Base-by-base conservation (phyloP, 2,888 invertebrate species). In the Caenorhabditis drosophilae region DNA sequence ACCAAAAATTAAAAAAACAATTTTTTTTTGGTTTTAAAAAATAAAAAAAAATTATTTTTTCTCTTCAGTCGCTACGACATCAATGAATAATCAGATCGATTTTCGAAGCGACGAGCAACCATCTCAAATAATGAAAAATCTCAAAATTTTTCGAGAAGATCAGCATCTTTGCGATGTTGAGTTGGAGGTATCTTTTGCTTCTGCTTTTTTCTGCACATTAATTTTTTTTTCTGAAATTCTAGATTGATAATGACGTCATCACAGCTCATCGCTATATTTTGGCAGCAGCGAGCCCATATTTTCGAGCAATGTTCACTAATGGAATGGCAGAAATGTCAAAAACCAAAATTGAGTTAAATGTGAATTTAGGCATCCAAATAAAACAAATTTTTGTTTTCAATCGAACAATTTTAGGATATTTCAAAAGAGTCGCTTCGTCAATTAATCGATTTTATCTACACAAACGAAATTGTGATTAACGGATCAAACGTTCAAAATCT, bases 401-500 rank as follows among this genome's bases (percentile, higher is more conserved):
- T n/a, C n/a, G 25, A 22, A 41, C 15, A 40, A 22, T 42, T 35
- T 22, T 48, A 23, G 68, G 73, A 69, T 23, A 57, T 73, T 16
- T 52, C 70, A 1, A 22, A 41, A 31, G 70, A 68, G 18, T 60
- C 75, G 0, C 41, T 72, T 34, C 20, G 50, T 31, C 76, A 77
- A 15, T 76, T 86, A 4, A 77, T 86, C 7, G 79, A 84, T 49
- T 87, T 84, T 82, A 85, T 85, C 7, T 87, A 87, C 76, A 85
- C 85, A 4, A 82, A 84, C 31, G 82, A 82, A 55, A 82, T 86
- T 22, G 67, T 74, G 11, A 75, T 87, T 4, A 84, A 80, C 36
- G 78, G 82, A 2, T 83, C 84, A 11, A 85, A 84, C 73, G 86
- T 85, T 7, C 86, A 86, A 75, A 78, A 81, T 4, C 68, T 86